Percentiles rank a stretch among this genome's conserved stretches.
Evolutionary conservation across 1,140 invertebrate species (phyloP).

Genomic region (Hermatobates lingyangjiaoensis): DNA sequence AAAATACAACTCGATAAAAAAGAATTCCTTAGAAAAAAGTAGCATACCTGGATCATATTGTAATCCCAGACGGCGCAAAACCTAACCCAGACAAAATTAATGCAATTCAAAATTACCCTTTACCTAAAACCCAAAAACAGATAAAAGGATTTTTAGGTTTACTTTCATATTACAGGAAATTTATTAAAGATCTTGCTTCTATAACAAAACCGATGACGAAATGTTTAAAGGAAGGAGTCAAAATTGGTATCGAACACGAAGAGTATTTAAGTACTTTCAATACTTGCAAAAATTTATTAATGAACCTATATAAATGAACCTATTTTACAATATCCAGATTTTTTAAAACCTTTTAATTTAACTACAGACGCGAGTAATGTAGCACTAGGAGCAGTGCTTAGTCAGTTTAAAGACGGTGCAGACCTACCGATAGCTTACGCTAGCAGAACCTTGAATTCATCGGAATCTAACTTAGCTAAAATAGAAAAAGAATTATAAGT

Average conservation of each 20-base stretch:
- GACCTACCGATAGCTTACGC: constrained; percentile 22
- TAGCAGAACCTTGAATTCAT: constrained; percentile 23
- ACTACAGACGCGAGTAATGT: constrained; percentile 32
- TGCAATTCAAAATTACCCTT: constrained; percentile 22
- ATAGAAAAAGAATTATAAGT: constrained; percentile 22
- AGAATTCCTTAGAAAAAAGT: constrained; percentile 26
- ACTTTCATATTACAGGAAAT: constrained; percentile 24
- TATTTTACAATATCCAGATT: constrained; percentile 22
- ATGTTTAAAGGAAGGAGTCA: too few relatives aligned
- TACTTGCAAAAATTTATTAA: too few relatives aligned
- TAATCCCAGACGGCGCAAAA: constrained; percentile 23
- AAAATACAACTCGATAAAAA: constrained; percentile 28
- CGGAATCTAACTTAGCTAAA: constrained; percentile 18
- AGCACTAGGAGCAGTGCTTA: constrained; percentile 28
- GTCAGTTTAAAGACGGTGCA: too few relatives aligned
- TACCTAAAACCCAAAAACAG: constrained; percentile 22
- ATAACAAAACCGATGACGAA: too few relatives aligned
- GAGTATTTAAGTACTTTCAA: too few relatives aligned
- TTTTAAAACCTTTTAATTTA: constrained; percentile 27
- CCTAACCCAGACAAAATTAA: constrained; percentile 25
- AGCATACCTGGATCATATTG: constrained; percentile 25
- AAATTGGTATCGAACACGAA: too few relatives aligned
- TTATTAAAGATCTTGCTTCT: too few relatives aligned
- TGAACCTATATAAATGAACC: too few relatives aligned
- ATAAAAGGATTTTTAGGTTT: constrained; percentile 27